These are phyloP conservation scores for Cuculus canorus DNA, from an alignment of 2,797 vertebrate species.

Conservation along the genomic window DNA sequence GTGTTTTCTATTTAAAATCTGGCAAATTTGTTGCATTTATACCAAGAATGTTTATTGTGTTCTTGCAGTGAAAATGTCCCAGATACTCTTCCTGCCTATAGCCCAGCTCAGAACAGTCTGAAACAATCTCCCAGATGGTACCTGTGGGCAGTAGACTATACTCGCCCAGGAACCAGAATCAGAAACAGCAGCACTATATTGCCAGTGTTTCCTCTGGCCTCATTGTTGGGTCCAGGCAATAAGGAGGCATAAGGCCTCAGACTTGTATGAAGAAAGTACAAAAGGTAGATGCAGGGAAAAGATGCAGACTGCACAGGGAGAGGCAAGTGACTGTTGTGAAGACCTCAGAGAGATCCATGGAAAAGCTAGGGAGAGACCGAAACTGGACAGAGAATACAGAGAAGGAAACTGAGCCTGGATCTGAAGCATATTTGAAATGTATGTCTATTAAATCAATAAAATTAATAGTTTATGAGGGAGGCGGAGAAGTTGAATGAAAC, in stretches of 20 bases:
- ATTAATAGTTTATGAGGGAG: neutral
- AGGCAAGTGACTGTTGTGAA: neutral
- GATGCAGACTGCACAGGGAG: neutral
- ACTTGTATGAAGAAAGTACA: rapidly evolving
- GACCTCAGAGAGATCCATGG: neutral
- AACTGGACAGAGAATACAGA: neutral
- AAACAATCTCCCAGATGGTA: neutral
- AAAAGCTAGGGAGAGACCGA: neutral
- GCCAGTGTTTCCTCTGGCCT: neutral
- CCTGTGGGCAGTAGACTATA: rapidly evolving
- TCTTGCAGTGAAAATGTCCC: neutral
- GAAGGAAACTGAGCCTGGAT: neutral
- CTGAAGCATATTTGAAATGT: neutral
- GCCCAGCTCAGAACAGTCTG: neutral
- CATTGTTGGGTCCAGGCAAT: neutral
- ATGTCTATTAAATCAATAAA: neutral
- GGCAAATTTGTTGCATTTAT: neutral
- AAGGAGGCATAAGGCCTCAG: neutral
- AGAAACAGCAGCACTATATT: neutral
- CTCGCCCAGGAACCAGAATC: neutral
- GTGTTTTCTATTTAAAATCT: neutral
- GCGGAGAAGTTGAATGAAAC: neutral
- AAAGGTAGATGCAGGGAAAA: neutral
- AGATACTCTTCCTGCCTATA: neutral
- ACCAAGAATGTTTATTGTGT: neutral